Evolutionary conservation across 2,888 invertebrate genomes (phyloP), one percentile per base, ranked within the genome.

Genomic region (Empis livida): DNA sequence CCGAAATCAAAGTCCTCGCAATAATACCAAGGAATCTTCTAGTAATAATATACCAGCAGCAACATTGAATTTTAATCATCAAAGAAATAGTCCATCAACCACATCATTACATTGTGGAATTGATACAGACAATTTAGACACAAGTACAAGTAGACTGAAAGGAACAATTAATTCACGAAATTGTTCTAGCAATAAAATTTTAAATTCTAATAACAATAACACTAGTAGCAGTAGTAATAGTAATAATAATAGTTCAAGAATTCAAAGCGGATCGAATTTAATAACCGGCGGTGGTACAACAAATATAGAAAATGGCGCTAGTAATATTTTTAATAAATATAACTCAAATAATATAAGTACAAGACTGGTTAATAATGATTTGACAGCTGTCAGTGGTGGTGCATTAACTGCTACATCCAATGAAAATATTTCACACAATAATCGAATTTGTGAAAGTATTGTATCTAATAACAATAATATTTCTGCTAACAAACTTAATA

Each of bases 41-140:
- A 20, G 20, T 20, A 20, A 20, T 20, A 55, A 54, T 46, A 45
- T 55, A 39, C 58, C 55, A 46, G 54, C 47, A 42, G 53, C 51
- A 46, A 42, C 56, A 32, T 52, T 49, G 30, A 51, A 51, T 49
- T 45, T 53, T 20, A 27, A 27, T 27, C 23, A 27, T 27, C 23
- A 27, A 27, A 27, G 23, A 27, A 27, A 9, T 27, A 27, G 23
- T 27, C 23, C 23, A 27, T 27, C 23, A 27, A 27, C 23, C 8
- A 27, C 23, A 27, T 8, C 8, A 27, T 8, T 27, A 27, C 20
- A 20, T 20, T 27, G 23, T 27, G 23, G 23, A 4, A 27, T 6
- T 27, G 23, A 27, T 27, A 27, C 23, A 27, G 23, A 27, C 5
- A 27, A 27, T 27, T 27, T 27, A 8, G 39, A 39, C 13, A 17